phyloP scores from a whole-genome alignment of 2,888 invertebrate genomes.

The Corbicula japonica region DNA sequence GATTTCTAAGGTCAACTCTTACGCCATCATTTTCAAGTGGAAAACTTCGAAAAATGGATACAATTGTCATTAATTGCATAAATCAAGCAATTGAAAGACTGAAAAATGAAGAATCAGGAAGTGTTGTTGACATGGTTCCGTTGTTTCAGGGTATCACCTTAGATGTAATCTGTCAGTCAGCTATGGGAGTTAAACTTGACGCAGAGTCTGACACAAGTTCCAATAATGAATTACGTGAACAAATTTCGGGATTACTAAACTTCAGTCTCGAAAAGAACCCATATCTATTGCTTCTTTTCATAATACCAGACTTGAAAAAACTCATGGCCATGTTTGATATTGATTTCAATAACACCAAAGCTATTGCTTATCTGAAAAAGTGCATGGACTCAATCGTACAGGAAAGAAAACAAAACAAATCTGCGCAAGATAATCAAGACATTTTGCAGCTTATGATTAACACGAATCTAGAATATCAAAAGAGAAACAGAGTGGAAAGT shows the following conservation, averaged over 20 bases:
- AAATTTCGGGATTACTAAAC: slow-evolving; percentile 43
- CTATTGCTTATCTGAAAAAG: slow-evolving; percentile 43
- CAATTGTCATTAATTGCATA: slow-evolving; percentile 34
- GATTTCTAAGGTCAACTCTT: slow-evolving; percentile 55
- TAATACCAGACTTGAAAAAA: slow-evolving; percentile 57
- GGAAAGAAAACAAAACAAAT: slow-evolving; percentile 35
- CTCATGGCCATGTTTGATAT: slow-evolving; percentile 50
- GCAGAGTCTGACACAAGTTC: slow-evolving; percentile 54
- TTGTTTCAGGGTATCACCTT: slow-evolving; percentile 64
- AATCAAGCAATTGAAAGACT: slow-evolving; percentile 31
- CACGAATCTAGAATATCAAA: slow-evolving; percentile 28
- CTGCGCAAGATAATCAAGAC: slow-evolving; percentile 39
- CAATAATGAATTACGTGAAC: slow-evolving; percentile 59
- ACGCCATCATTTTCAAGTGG: slow-evolving; percentile 57
- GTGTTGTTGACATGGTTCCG: slow-evolving; percentile 38
- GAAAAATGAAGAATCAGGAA: slow-evolving; percentile 1
- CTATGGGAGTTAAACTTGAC: slow-evolving; percentile 69
- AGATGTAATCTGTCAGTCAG: slow-evolving; percentile 70
- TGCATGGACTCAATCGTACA: slow-evolving; percentile 38
- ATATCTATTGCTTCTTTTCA: slow-evolving; percentile 37
- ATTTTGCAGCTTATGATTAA: slow-evolving; percentile 64
- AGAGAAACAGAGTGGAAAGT: slow-evolving; percentile 9
- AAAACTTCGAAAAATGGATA: slow-evolving; percentile 61
- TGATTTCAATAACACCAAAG: slow-evolving; percentile 51
- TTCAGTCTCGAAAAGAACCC: slow-evolving; percentile 52